Percentiles rank a stretch among this genome's conserved stretches.
phyloP scores from a whole-genome alignment of 2,888 invertebrate species.

The Noctua janthina region DNA sequence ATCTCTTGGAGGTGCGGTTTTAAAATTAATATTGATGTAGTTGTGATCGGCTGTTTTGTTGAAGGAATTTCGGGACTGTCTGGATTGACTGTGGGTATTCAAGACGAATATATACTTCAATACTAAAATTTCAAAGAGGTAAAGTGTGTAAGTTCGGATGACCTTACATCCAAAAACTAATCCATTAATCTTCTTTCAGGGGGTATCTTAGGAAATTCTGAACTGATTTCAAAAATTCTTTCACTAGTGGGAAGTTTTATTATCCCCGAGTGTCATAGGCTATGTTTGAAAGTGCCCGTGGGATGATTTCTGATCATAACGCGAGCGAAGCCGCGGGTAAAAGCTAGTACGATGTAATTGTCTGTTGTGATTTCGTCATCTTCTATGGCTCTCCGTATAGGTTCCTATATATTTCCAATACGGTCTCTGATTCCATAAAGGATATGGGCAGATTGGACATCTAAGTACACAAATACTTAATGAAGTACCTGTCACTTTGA shows the following conservation, averaged over 20 bases:
- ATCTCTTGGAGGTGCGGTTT: slow-evolving; percentile 62
- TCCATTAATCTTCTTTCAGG: not conserved
- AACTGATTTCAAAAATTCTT: not conserved
- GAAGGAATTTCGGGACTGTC: not conserved
- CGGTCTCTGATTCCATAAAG: not conserved
- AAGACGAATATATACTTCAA: not conserved
- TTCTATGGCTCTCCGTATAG: no score
- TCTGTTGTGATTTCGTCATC: not conserved
- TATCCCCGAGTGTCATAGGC: no score
- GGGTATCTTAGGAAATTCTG: not conserved
- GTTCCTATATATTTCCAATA: not conserved
- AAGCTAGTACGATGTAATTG: not conserved
- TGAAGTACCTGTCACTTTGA: not conserved
- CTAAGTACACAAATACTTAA: not conserved
- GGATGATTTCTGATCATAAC: not conserved
- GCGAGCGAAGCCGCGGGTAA: not conserved
- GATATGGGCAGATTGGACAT: not conserved
- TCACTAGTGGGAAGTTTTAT: not conserved
- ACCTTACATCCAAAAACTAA: not conserved
- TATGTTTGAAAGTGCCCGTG: not conserved
- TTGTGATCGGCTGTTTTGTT: slow-evolving; percentile 25
- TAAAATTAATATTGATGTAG: slow-evolving; percentile 67
- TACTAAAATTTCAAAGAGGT: not conserved
- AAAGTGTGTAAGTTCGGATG: no score
- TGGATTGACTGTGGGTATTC: not conserved